phyloP scores from a whole-genome alignment of 2,888 invertebrate genomes.

The Sesamia inferens region DNA sequence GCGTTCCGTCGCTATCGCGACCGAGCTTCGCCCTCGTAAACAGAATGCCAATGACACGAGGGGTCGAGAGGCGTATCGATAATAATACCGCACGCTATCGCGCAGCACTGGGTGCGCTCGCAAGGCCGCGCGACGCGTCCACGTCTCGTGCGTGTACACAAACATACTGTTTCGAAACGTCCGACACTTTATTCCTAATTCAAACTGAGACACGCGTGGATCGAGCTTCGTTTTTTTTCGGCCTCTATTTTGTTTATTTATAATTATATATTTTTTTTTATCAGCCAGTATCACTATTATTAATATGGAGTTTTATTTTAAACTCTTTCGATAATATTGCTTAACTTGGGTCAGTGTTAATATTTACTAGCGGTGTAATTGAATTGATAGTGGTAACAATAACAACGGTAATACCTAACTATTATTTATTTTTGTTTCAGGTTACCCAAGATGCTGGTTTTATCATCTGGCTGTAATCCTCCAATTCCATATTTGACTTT shows the following conservation, averaged over 20 bases:
- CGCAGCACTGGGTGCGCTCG: slow-evolving; percentile 82
- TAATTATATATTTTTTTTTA: slow-evolving; percentile 25
- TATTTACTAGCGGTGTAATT: slow-evolving; percentile 7
- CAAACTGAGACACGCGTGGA: slow-evolving; percentile 62
- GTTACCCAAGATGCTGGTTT: slow-evolving; percentile 82
- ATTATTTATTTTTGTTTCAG: slow-evolving; percentile 75
- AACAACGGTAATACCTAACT: background rate
- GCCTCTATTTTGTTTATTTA: slow-evolving; percentile 52
- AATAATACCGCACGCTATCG: slow-evolving; percentile 78
- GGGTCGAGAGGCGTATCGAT: slow-evolving; percentile 84
- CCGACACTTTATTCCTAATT: slow-evolving; percentile 74
- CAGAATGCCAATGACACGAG: slow-evolving; percentile 88
- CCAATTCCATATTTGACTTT: slow-evolving; percentile 61
- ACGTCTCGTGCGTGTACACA: slow-evolving; percentile 74
- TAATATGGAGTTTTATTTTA: slow-evolving; percentile 5
- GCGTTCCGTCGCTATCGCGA: slow-evolving; percentile 78
- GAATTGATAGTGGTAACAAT: slow-evolving; percentile 1
- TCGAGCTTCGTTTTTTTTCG: slow-evolving; percentile 40
- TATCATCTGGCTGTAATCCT: slow-evolving; percentile 69
- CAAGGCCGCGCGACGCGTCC: slow-evolving; percentile 86
- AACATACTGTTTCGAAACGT: slow-evolving; percentile 76
- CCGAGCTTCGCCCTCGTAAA: slow-evolving; percentile 83
- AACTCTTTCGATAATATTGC: background rate
- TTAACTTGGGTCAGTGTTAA: slow-evolving; percentile 43
- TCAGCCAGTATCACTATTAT: background rate